phyloP scores from a whole-genome alignment of 1,140 invertebrate species.

The Telenomus remus region DNA sequence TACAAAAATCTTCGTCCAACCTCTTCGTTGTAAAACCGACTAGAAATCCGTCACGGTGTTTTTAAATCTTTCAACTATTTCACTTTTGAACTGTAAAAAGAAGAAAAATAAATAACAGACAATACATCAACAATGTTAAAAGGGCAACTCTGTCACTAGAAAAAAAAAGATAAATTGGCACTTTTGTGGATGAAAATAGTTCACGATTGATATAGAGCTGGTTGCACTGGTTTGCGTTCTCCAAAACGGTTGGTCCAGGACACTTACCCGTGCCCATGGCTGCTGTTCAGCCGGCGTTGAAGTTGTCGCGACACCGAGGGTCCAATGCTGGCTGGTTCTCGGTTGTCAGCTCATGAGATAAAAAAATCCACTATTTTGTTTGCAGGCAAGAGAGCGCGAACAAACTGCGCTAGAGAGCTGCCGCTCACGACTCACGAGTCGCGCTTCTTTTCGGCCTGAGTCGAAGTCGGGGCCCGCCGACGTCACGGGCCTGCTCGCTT shows the following conservation, averaged over 20 bases:
- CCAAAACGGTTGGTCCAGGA: background rate
- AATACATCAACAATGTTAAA: no score
- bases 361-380: slow-evolving; percentile 49
- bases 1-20: no score
- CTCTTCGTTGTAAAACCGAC: no score
- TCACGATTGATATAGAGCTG: background rate
- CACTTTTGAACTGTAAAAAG: no score
- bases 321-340: slow-evolving; percentile 61
- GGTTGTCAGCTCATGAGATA: slow-evolving; percentile 58
- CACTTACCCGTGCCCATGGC: slow-evolving; percentile 74
- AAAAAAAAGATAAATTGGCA: no score
- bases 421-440: slow-evolving; percentile 44
- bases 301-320: slow-evolving; percentile 61
- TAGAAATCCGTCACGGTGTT: no score
- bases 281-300: slow-evolving; percentile 68
- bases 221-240: slow-evolving; percentile 1
- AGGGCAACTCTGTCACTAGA: no score
- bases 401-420: slow-evolving; percentile 64
- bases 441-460: slow-evolving; percentile 66
- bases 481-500: slow-evolving; percentile 50
- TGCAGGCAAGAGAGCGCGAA: slow-evolving; percentile 71
- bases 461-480: slow-evolving; percentile 52
- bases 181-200: no score
- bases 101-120: no score
- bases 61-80: no score